A percentile compares a stretch with the other conserved stretches of the same genome.
These are phyloP conservation scores for Talpa occidentalis DNA, from an alignment of 2,113 vertebrate genomes.

Conservation along the genomic window DNA sequence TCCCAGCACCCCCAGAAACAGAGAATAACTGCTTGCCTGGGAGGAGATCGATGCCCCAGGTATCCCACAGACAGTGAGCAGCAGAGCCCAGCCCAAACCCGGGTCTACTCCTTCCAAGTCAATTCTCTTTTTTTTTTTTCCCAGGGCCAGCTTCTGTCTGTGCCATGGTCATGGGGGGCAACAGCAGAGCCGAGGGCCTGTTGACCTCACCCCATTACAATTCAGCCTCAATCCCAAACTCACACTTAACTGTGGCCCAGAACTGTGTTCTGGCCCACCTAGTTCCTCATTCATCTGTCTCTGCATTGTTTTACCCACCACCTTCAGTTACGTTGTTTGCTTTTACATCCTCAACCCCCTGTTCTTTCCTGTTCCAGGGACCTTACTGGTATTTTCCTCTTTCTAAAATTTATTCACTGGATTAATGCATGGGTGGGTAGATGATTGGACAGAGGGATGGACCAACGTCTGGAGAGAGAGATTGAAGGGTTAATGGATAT, in stretches of 20 bases:
- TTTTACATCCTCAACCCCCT: background rate
- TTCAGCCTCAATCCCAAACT: background rate
- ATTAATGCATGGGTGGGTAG: background rate
- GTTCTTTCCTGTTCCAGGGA: background rate
- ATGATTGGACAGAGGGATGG: no score
- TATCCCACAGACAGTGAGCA: background rate
- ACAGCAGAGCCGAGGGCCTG: background rate
- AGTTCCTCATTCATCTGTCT: no score
- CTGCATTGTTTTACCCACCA: background rate
- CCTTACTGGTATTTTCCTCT: background rate
- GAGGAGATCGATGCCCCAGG: background rate
- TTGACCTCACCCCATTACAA: background rate
- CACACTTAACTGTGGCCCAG: background rate
- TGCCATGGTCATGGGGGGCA: background rate
- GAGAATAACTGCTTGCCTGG: background rate
- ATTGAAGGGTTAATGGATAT: fast-evolving
- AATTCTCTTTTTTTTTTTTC: background rate
- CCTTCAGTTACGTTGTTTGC: background rate
- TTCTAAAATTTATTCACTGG: background rate
- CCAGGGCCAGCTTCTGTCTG: background rate
- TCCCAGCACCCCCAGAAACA: background rate
- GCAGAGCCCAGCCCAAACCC: background rate
- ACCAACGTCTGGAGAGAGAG: background rate
- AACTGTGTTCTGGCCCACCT: background rate
- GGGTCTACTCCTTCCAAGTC: background rate